Evolutionary conservation across 2,888 invertebrate species (phyloP).

Genomic region (Melangyna quadrimaculata): DNA sequence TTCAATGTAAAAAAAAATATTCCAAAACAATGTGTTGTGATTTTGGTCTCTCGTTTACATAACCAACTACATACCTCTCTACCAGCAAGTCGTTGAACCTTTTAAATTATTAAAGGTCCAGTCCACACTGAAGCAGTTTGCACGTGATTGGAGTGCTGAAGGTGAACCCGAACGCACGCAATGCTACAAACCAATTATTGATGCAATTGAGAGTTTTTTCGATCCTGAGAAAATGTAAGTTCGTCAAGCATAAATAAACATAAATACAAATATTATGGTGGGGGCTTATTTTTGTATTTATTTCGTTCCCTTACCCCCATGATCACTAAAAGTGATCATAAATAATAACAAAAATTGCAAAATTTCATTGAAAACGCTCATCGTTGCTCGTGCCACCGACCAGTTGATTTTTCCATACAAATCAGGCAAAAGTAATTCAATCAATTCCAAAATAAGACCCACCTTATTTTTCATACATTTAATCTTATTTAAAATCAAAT

Average conservation of each 20-base stretch:
- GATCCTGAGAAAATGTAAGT: constrained; percentile 84
- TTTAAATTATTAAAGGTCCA: constrained; percentile 87
- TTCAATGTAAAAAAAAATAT: constrained; percentile 55
- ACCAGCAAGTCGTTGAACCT: constrained; percentile 78
- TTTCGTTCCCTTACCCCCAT: too few species aligned
- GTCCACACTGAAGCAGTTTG: constrained; percentile 96
- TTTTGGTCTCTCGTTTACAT: constrained; percentile 61
- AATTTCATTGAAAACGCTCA: too few species aligned
- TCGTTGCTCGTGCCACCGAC: too few species aligned
- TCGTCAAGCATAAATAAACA: neutral
- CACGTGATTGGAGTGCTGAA: constrained; percentile 96
- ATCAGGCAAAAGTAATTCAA: too few species aligned
- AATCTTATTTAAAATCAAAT: neutral
- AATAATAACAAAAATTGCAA: too few species aligned
- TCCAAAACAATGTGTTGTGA: constrained; percentile 57
- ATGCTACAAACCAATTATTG: constrained; percentile 94
- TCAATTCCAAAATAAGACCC: too few species aligned
- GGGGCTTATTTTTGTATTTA: too few species aligned
- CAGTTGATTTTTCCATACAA: too few species aligned
- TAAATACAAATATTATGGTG: too few species aligned
- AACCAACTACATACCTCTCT: too few species aligned
- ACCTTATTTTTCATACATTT: too few species aligned
- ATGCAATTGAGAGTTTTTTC: constrained; percentile 89
- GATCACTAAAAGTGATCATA: too few species aligned
- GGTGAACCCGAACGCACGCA: constrained; percentile 91